Percentiles rank a stretch among this genome's conserved stretches.
Evolutionary conservation across 1,140 invertebrate species (phyloP).

Genomic region (Lineus longissimus): DNA sequence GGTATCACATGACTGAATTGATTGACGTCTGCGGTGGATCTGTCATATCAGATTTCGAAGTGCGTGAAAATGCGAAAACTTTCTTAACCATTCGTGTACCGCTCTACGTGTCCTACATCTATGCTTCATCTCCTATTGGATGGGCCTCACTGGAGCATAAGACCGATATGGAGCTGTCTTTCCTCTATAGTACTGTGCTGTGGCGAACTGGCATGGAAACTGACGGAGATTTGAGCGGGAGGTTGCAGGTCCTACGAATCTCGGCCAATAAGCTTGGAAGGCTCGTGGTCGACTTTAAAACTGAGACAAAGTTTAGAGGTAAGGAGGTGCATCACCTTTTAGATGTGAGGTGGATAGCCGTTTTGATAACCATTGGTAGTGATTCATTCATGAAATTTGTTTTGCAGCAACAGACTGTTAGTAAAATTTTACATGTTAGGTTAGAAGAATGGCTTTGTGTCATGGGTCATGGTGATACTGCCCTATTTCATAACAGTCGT

Average conservation of each 20-base stretch:
- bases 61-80: conserved; percentile 46
- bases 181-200: conserved; percentile 54
- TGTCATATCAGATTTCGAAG: conserved; percentile 53
- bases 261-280: conserved; percentile 50
- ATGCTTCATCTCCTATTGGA: conserved; percentile 49
- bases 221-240: conserved; percentile 45
- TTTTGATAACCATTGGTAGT: not conserved
- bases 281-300: conserved; percentile 54
- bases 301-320: conserved; percentile 55
- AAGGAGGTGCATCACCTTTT: conserved; percentile 12
- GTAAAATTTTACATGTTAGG: no score
- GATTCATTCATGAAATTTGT: no score
- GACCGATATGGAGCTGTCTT: conserved; percentile 56
- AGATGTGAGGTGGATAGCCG: conserved; percentile 7
- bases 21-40: conserved; percentile 56
- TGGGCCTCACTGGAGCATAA: conserved; percentile 56
- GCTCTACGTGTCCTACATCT: conserved; percentile 56
- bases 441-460: no score
- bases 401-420: no score
- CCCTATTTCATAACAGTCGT: no score
- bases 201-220: conserved; percentile 50
- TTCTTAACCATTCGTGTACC: conserved; percentile 55
- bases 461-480: no score
- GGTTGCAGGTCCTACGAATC: conserved; percentile 51
- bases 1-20: conserved; percentile 56